A percentile compares a stretch with the other conserved stretches of the same genome.
phyloP scores from a whole-genome alignment of 2,113 vertebrate genomes.

The Irena cyanogastra region DNA sequence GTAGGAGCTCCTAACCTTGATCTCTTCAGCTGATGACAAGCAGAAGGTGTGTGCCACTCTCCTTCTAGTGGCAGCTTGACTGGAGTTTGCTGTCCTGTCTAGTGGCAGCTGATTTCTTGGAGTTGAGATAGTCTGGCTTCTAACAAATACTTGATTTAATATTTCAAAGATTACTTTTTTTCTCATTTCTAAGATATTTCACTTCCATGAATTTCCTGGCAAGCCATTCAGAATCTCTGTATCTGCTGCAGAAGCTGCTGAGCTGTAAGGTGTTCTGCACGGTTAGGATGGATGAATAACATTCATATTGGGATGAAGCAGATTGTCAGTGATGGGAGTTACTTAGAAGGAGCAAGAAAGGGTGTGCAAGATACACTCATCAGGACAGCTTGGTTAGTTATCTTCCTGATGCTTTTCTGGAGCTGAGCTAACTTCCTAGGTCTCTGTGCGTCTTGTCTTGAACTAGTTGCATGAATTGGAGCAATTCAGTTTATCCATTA shows the following conservation, averaged over 20 bases:
- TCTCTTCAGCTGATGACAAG: background rate
- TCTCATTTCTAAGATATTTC: background rate
- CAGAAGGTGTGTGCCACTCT: background rate
- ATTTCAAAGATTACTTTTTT: background rate
- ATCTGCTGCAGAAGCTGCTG: background rate
- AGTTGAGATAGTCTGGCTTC: background rate
- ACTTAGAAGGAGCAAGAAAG: background rate
- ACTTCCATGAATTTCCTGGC: background rate
- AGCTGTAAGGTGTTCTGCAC: background rate
- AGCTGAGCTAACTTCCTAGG: background rate
- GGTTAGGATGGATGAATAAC: background rate
- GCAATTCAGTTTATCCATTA: background rate
- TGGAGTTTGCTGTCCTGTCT: too few species aligned
- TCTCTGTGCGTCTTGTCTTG: background rate
- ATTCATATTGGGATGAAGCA: background rate
- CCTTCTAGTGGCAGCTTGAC: background rate
- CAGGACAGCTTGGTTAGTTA: background rate
- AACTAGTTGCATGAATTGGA: background rate
- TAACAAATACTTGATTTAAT: background rate
- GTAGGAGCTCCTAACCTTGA: background rate
- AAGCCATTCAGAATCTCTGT: background rate
- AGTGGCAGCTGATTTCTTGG: background rate
- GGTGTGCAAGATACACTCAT: background rate
- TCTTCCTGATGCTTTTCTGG: background rate
- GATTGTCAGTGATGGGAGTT: background rate